A percentile compares a stretch with the other conserved stretches of the same genome.
These are phyloP conservation scores for Euleptes europaea DNA, from an alignment of 2,113 vertebrate genomes.

Conservation along the genomic window DNA sequence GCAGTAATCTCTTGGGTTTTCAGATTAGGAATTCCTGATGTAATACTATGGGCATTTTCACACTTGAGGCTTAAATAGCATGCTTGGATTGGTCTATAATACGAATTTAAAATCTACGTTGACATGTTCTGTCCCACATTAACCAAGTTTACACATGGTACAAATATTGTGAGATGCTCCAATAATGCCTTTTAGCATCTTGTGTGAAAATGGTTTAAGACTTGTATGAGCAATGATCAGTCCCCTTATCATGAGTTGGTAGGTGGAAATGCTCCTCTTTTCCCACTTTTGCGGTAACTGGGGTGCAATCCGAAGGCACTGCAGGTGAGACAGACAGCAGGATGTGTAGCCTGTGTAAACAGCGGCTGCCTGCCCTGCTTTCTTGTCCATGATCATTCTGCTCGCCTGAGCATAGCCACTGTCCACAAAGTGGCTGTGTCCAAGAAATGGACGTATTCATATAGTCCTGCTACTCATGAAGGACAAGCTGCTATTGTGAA, in stretches of 20 bases:
- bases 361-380: neutral
- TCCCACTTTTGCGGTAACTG: neutral
- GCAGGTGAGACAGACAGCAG: neutral
- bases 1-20: constrained; percentile 19
- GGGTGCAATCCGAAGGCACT: neutral
- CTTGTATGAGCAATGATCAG: neutral
- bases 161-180: neutral
- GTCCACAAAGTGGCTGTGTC: neutral
- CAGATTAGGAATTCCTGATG: neutral
- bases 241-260: neutral
- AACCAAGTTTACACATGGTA: constrained; percentile 2
- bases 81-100: neutral
- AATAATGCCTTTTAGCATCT: neutral
- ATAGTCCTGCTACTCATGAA: neutral
- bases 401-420: neutral
- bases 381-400: neutral
- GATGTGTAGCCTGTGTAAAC: neutral
- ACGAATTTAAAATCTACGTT: neutral
- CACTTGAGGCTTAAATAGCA: neutral
- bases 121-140: neutral
- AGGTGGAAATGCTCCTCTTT: neutral
- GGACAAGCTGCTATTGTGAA: neutral
- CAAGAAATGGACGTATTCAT: neutral
- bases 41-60: neutral
- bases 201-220: constrained; percentile 14